Percentiles rank a stretch among this genome's conserved stretches.
Conservation (phyloP, 2,797 vertebrate genomes). For the Sebastes iracundus region DNA sequence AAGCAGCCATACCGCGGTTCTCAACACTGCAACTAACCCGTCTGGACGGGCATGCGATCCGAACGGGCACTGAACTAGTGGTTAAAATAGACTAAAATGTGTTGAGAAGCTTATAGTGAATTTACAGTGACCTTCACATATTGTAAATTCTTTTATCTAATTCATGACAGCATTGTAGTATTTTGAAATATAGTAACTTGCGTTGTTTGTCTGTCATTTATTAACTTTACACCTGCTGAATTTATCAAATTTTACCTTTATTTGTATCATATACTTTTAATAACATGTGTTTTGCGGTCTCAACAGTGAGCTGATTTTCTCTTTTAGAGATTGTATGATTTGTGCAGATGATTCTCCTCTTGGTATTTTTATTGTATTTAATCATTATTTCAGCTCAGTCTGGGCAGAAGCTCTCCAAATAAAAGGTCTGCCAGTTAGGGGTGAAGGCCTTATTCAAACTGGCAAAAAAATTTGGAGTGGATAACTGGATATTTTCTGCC, state of each 20-base stretch:
- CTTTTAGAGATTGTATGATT: background rate
- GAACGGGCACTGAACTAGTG: too few relatives aligned
- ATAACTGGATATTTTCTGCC: background rate
- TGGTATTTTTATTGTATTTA: constrained; percentile 22
- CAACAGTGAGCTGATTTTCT: background rate
- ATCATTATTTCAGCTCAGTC: background rate
- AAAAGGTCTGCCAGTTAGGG: background rate
- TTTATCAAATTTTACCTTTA: background rate
- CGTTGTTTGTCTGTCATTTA: background rate
- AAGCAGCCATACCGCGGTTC: too few relatives aligned
- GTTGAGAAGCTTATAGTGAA: too few relatives aligned
- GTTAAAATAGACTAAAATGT: background rate
- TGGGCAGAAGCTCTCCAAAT: constrained; percentile 1
- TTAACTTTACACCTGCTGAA: background rate
- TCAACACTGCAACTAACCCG: too few relatives aligned
- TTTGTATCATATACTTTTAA: background rate
- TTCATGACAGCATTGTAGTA: background rate
- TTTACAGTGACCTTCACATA: too few relatives aligned
- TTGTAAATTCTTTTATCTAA: too few relatives aligned
- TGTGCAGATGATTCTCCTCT: background rate
- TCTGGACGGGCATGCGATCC: too few relatives aligned
- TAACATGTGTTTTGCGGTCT: background rate
- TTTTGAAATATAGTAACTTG: background rate
- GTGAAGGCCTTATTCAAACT: background rate
- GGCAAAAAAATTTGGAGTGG: background rate